Base-by-base conservation (phyloP, 2,888 invertebrate genomes). In the Drosophila paranaensis region DNA sequence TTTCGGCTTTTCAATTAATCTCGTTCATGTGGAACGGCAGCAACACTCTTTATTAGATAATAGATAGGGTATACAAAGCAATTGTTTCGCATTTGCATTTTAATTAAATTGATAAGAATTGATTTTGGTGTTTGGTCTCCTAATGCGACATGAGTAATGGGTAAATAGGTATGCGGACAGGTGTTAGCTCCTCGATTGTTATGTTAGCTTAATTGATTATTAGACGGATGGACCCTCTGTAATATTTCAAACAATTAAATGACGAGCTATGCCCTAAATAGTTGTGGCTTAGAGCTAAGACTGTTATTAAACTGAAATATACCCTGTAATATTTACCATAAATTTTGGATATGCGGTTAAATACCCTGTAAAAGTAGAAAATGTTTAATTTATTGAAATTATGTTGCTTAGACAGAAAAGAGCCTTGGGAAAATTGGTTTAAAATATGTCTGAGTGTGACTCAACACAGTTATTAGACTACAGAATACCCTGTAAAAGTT, bases 21-120 rank as follows among this genome's bases (percentile, higher is more conserved):
- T 64, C 45, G 43, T 76, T 76, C 64, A 54, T 61, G 81, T 64
- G 82, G 70, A 85, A 88, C 77, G 58, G 43, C 61, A 20, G 13
- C 58, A 71, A 55, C 64, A 70, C 60, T 61, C 40, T 56, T 13
- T 33, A 2, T 30, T 43, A 11, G 16, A 39, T 14, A 14, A 33
- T 14, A 14, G 16, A 27, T 25, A 3, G 53, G 37, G 50, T 30
- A 40, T 60, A 25, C 33, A 45, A 58, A 55, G 27, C 30, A 33
- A 48, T 27, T 48, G 35, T 43, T 30, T 11, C 10, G 16, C 16
- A 20, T 42, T 53, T 40, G 40, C 42, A 46, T 33, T 57, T 62
- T 48, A 57, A 58, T 58, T 43, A 30, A 63, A 63, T 40, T 48
- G 37, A 27, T 30, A 27, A 13, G 6, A 39, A 35, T 35, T 45